These are phyloP conservation scores for Zapus hudsonius DNA, from an alignment of 2,113 vertebrate genomes.

Conservation along the genomic window DNA sequence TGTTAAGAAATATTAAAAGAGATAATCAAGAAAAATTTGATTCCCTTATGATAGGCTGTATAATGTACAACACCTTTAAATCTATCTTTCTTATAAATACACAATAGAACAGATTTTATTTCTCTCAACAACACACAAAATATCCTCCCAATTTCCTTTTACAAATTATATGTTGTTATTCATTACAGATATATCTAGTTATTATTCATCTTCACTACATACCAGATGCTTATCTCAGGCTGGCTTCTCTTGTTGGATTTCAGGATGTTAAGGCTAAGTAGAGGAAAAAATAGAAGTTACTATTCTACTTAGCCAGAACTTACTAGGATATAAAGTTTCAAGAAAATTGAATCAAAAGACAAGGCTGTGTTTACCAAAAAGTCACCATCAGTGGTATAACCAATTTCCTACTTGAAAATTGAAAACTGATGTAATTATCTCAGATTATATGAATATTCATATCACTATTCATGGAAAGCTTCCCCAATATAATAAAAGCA, in stretches of 20 bases:
- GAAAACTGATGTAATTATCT: not conserved
- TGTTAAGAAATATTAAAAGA: not conserved
- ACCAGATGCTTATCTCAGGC: not conserved
- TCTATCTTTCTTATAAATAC: not conserved
- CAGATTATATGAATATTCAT: not conserved
- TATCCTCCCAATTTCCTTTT: not conserved
- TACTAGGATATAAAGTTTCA: not conserved
- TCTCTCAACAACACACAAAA: not conserved
- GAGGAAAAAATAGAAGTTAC: not conserved
- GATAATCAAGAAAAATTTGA: not conserved
- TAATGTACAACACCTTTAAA: not conserved
- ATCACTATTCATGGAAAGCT: not conserved
- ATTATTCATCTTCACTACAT: not conserved
- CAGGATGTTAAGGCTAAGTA: not conserved
- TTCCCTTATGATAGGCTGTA: not conserved
- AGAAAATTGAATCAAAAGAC: not conserved
- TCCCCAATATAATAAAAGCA: not conserved
- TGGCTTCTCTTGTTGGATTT: not conserved
- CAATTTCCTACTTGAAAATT: not conserved
- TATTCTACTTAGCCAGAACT: not conserved
- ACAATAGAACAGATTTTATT: not conserved
- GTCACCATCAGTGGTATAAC: not conserved
- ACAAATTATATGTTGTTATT: not conserved
- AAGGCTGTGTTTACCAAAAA: not conserved
- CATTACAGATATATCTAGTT: not conserved